Percentiles rank a stretch among this genome's conserved stretches.
These are phyloP conservation scores for Gopherus evgoodei DNA, from an alignment of 2,113 vertebrate genomes.

Conservation along the genomic window DNA sequence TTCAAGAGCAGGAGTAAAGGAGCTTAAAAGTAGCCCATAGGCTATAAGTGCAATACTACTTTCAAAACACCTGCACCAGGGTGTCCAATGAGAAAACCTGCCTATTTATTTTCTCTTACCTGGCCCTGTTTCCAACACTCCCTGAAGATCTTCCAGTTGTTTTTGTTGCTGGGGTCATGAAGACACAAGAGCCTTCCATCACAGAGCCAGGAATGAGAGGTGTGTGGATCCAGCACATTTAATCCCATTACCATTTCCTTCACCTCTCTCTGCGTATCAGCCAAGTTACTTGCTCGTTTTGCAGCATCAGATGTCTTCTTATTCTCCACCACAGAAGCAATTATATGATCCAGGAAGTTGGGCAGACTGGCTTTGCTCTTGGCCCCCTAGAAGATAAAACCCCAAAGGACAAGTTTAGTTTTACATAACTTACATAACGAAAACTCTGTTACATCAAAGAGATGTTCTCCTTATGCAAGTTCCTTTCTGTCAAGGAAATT, in stretches of 20 bases:
- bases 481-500: not conserved
- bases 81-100: not conserved
- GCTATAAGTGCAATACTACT: not conserved
- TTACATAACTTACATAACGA: not conserved
- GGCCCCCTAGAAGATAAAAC: constrained; percentile 82
- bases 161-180: constrained; percentile 96
- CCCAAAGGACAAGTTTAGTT: constrained; percentile 5
- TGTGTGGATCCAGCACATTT: constrained; percentile 96
- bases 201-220: constrained; percentile 98
- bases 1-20: not conserved
- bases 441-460: not conserved
- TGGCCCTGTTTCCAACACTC: constrained; percentile 99
- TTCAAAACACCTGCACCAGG: not conserved
- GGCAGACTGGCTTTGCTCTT: constrained; percentile 95
- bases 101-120: constrained; percentile 77
- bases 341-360: constrained; percentile 98
- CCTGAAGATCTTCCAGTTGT: constrained; percentile 99
- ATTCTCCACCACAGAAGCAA: constrained; percentile 98
- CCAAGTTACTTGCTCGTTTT: constrained; percentile 82
- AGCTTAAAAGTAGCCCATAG: not conserved
- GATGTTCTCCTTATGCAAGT: not conserved
- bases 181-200: constrained; percentile 97
- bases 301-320: constrained; percentile 93
- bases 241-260: constrained; percentile 96
- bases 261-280: constrained; percentile 86